A percentile compares a stretch with the other conserved stretches of the same genome.
phyloP scores from a whole-genome alignment of 2,888 invertebrate species.

The Drosophila colorata region DNA sequence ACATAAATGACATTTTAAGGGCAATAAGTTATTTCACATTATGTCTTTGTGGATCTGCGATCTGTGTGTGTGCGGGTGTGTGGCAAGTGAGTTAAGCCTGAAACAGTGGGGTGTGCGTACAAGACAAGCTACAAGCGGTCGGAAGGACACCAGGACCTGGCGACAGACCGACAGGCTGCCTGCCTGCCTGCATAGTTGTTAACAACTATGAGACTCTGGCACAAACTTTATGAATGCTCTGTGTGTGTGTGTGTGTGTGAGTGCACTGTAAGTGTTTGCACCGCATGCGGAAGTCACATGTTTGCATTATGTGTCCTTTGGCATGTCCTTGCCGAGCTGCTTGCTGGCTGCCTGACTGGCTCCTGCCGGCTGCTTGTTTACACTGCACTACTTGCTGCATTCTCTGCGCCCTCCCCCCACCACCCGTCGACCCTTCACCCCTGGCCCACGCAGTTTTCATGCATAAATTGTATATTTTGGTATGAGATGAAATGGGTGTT shows the following conservation, averaged over 20 bases:
- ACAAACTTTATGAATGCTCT: conserved; percentile 78
- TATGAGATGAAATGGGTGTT: conserved; percentile 15
- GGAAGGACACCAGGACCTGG: conserved; percentile 50
- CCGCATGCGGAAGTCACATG: conserved; percentile 82
- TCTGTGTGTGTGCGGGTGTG: conserved; percentile 11
- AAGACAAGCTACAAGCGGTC: conserved; percentile 78
- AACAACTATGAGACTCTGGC: conserved; percentile 79
- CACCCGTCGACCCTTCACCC: background rate
- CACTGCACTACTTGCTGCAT: conserved; percentile 72
- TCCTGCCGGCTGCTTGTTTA: conserved; percentile 58
- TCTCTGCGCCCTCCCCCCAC: conserved; percentile 5
- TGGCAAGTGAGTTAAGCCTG: conserved; percentile 33
- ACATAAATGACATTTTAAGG: conserved; percentile 82
- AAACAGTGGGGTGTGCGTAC: conserved; percentile 58
- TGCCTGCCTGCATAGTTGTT: conserved; percentile 75
- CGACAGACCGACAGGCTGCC: conserved; percentile 31
- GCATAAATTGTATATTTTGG: conserved; percentile 72
- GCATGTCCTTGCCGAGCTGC: conserved; percentile 74
- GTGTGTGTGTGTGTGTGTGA: conserved; percentile 25
- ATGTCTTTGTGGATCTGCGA: conserved; percentile 60
- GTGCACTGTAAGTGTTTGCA: conserved; percentile 76
- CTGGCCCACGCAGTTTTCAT: conserved; percentile 34
- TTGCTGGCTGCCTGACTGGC: conserved; percentile 34
- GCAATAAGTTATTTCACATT: conserved; percentile 81
- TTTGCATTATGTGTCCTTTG: conserved; percentile 82